phyloP scores from a whole-genome alignment of 2,888 invertebrate species.

The Antheraea assamensis region DNA sequence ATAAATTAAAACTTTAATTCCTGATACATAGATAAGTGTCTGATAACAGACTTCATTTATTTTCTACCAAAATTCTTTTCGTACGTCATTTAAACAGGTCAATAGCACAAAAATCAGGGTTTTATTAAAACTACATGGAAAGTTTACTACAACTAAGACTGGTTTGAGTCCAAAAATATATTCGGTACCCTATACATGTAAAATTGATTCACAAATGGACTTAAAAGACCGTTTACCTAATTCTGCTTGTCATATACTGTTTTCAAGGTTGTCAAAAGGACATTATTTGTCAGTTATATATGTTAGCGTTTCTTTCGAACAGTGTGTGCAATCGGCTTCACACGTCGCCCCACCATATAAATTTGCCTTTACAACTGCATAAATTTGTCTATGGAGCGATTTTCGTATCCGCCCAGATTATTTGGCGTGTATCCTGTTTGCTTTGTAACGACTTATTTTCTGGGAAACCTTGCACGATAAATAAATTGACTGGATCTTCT shows the following conservation, averaged over 20 bases:
- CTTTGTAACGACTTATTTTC: conserved; percentile 51
- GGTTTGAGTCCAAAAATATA: no score
- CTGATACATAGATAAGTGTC: no score
- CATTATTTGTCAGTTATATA: not conserved
- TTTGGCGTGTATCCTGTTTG: conserved; percentile 64
- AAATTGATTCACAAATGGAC: no score
- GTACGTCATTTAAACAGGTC: no score
- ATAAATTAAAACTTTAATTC: no score
- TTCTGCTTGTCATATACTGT: not conserved
- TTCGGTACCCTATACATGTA: no score
- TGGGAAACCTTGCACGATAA: conserved; percentile 46
- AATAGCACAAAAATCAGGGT: no score
- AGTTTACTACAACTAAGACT: no score
- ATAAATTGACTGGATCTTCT: conserved; percentile 26
- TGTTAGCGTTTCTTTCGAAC: conserved; percentile 24
- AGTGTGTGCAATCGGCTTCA: conserved; percentile 51
- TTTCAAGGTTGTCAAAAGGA: conserved; percentile 8
- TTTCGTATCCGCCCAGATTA: conserved; percentile 71
- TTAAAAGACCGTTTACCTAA: not conserved
- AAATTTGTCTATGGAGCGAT: conserved; percentile 78
- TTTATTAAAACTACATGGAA: no score
- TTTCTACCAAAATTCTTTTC: no score
- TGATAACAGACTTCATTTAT: no score
- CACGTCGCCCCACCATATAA: conserved; percentile 70
- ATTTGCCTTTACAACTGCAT: conserved; percentile 76